phyloP scores from a whole-genome alignment of 2,797 vertebrate genomes.

The Chiroxiphia lanceolata region DNA sequence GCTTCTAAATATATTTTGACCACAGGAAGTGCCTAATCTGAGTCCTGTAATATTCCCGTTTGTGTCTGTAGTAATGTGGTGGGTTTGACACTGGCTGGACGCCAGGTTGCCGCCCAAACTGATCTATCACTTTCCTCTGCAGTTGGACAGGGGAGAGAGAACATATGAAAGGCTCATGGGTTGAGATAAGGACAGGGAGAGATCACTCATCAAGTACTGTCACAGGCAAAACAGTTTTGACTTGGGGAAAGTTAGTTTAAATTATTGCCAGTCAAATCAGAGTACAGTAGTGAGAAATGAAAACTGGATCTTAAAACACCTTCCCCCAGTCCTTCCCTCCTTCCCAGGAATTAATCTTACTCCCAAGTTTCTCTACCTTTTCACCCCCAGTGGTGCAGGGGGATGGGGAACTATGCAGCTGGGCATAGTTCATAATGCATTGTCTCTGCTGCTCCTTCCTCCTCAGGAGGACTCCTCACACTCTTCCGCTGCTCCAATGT shows the following conservation, averaged over 20 bases:
- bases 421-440: neutral
- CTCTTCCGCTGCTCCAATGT: neutral
- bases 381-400: neutral
- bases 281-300: neutral
- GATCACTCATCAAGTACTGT: neutral
- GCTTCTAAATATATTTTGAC: conserved; percentile 54
- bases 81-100: neutral
- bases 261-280: neutral
- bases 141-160: neutral
- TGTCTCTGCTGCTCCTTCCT: neutral
- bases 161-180: neutral
- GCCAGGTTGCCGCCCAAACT: neutral
- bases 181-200: neutral
- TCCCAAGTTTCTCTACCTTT: neutral
- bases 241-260: neutral
- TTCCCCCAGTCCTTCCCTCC: neutral
- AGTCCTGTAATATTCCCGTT: neutral
- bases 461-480: neutral
- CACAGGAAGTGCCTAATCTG: neutral
- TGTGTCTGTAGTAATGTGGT: neutral
- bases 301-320: neutral
- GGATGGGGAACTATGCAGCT: neutral
- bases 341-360: neutral
- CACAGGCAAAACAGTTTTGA: neutral
- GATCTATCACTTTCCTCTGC: fast-evolving